Conservation (phyloP, 2,797 vertebrate species). For the Lepilemur ruficaudatus region DNA sequence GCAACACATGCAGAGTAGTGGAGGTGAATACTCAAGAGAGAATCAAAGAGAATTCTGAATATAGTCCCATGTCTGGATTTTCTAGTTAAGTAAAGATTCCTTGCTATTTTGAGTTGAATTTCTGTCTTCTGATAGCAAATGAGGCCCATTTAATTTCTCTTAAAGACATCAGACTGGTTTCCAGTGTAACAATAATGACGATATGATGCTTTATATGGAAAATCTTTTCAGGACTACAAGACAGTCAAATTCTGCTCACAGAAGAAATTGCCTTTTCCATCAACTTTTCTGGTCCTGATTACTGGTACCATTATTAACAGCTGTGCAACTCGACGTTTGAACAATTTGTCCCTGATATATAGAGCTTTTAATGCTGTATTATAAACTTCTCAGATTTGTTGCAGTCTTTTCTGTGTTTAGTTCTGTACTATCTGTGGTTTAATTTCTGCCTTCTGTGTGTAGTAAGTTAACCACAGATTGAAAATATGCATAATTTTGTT, state of each 20-base stretch:
- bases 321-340: not conserved
- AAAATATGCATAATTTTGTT: not conserved
- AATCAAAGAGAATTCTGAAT: not conserved
- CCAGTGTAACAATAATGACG: not conserved
- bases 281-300: not conserved
- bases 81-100: not conserved
- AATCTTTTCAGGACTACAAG: not conserved
- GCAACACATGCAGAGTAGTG: not conserved
- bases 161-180: not conserved
- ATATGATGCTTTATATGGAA: not conserved
- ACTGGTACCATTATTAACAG: not conserved
- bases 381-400: not conserved
- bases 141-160: not conserved
- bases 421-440: slow-evolving; percentile 4
- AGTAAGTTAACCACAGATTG: not conserved
- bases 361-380: not conserved
- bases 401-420: not conserved
- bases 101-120: not conserved
- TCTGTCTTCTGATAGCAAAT: not conserved
- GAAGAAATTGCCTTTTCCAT: not conserved
- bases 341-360: not conserved
- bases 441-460: not conserved
- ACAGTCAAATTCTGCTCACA: not conserved
- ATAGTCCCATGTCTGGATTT: not conserved
- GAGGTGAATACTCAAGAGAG: not conserved